Percentiles rank a stretch among this genome's conserved stretches.
These are phyloP conservation scores for Xyliphius kryptos DNA, from an alignment of 2,113 vertebrate genomes.

Conservation along the genomic window DNA sequence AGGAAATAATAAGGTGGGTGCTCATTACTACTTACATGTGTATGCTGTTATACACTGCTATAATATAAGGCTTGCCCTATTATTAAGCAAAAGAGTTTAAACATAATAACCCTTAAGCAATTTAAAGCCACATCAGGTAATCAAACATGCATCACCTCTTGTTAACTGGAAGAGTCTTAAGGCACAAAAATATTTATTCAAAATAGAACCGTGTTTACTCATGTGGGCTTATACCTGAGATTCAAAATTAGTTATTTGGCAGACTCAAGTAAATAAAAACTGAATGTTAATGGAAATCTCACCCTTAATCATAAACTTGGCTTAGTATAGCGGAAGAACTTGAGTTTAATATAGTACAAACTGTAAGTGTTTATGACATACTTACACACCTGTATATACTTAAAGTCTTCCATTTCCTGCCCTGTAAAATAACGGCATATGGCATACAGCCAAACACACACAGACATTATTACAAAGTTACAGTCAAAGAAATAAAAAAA, in stretches of 20 bases:
- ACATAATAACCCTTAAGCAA: too few species aligned
- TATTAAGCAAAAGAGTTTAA: too few species aligned
- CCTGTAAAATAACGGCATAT: constrained; percentile 43
- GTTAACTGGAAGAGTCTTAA: too few species aligned
- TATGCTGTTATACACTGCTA: too few species aligned
- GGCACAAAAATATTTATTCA: too few species aligned
- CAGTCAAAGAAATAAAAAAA: constrained; percentile 15
- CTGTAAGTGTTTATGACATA: constrained; percentile 39
- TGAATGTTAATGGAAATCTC: too few species aligned
- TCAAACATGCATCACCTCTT: too few species aligned
- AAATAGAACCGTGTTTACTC: too few species aligned
- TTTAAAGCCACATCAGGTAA: too few species aligned
- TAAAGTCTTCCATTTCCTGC: constrained; percentile 50
- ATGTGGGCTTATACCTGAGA: too few species aligned
- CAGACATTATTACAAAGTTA: constrained; percentile 11
- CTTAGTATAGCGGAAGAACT: constrained; percentile 27
- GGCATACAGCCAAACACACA: constrained; percentile 38
- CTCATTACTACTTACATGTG: not conserved
- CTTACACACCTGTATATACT: constrained; percentile 45
- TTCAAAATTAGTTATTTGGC: not conserved
- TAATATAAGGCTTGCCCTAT: not conserved
- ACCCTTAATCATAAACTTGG: too few species aligned
- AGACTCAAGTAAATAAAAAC: not conserved
- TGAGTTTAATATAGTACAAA: constrained; percentile 37
- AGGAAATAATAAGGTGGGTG: not conserved